Base-by-base conservation (phyloP, 2,797 vertebrate species). In the Taeniopygia guttata region DNA sequence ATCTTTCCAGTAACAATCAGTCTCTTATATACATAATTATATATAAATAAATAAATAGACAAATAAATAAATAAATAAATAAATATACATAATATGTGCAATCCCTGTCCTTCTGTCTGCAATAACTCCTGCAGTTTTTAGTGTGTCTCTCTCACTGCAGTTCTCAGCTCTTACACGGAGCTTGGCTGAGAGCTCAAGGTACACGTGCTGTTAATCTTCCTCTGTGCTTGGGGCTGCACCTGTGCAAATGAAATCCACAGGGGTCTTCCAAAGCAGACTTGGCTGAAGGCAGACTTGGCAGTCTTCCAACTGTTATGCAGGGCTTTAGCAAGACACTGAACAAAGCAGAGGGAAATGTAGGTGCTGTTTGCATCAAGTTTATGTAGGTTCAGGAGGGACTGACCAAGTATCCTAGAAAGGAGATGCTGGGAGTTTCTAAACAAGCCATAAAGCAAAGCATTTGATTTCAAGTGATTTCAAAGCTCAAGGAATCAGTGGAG, bases 91-190 rank as follows among this genome's bases (percentile, higher is more conserved):
- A 29, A 16, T 7, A 11, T 16, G n/a, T 38, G 20, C 40, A 46
- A 40, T 40, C 0, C 1, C 46, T 52, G 45, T 68, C 30, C 42
- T 78, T 52, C 77, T 32, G 42, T 10, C 36, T 82, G 21, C 38
- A 48, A 2, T 22, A 72, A 45, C 13, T 87, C 49, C 56, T 62
- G 40, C 48, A 45, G 34, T 6, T 68, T 70, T 16, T 5, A 4
- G 23, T 0, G 0, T 11, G 11, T 43, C 2, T 42, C n/a, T 87
- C 56, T 66, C 38, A 3, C 32, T 75, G 64, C 13, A 67, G 46
- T 34, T 67, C 27, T 23, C 51, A 19, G 25, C 15, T 32, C 8
- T 42, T 17, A 1, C 49, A 21, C 2, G 11, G 59, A 87, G 25
- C 58, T n/a, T 2, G 20, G 48, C 59, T 75, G 70, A 52, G 70